Base-by-base conservation (phyloP, 1,140 invertebrate species). In the Liolophura sinensis region DNA sequence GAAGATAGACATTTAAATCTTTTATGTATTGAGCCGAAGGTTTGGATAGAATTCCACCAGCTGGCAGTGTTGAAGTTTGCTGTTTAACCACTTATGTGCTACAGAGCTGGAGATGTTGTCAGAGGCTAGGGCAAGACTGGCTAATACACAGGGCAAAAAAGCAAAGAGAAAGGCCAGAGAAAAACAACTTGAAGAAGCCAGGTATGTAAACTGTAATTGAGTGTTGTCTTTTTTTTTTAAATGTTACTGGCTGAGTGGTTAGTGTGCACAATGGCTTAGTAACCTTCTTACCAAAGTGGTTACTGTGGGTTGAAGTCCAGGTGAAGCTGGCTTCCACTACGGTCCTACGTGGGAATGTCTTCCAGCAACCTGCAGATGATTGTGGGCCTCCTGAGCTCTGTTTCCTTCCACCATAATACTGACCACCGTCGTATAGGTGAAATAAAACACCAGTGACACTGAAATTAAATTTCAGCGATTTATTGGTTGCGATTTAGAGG, bases 141-240 rank as follows among this genome's bases (percentile, higher is more conserved):
- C 98, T 1, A 99, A 99, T 83, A 99, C 98, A 1, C 97, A 99
- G 82, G 98, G 98, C 40, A 99, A 99, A 83, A 99, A 99, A 80
- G 97, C 97, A 0, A 99, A 99, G 80, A 88, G 98, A 46, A 99
- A 99, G 86, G 98, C 97, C 0, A 87, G 97, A 62, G 98, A 99
- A 84, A 99, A 99, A 79, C 98, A 99, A 83, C 85, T 99, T 60
- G 97, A 99, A 84, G 97, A 99, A 87, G 98, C 98, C 0, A 88
- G 82, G 81, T 81, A 68, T 24, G 27, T 16, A 20, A 40, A 40
- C 9, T 40, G 31, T n/a, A n/a, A n/a, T n/a, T n/a, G n/a, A n/a
- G n/a, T n/a, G n/a, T n/a, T n/a, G n/a, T n/a, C n/a, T n/a, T n/a
- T 67, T 61, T 51, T 47, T n/a, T 61, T 67, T 49, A 15, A 24